Percentiles rank a stretch among this genome's conserved stretches.
These are phyloP conservation scores for Amazona guildingii DNA, from an alignment of 2,113 vertebrate genomes.

Conservation along the genomic window DNA sequence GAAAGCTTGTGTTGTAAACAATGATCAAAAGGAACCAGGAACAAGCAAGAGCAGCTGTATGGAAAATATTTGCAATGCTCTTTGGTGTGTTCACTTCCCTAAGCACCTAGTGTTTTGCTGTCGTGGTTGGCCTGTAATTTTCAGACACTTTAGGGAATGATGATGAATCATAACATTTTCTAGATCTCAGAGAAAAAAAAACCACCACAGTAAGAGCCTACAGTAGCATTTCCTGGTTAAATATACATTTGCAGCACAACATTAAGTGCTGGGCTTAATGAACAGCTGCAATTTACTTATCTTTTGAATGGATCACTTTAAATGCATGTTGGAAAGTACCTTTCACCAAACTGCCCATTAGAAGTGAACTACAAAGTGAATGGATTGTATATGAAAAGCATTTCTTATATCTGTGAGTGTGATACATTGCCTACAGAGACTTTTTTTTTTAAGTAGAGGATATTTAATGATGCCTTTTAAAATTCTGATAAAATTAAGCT, in stretches of 20 bases:
- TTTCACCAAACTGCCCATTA: slow-evolving; percentile 71
- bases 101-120: slow-evolving; percentile 18
- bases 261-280: slow-evolving; percentile 49
- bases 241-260: slow-evolving; percentile 63
- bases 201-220: not conserved
- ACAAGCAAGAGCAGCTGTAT: not conserved
- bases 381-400: slow-evolving; percentile 20
- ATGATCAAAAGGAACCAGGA: slow-evolving; percentile 51
- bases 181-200: slow-evolving; percentile 32
- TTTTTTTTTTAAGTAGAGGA: not conserved
- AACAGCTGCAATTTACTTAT: slow-evolving; percentile 73
- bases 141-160: slow-evolving; percentile 24
- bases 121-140: slow-evolving; percentile 58
- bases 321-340: slow-evolving; percentile 69
- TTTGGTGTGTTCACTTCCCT: slow-evolving; percentile 2
- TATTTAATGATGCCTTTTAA: slow-evolving; percentile 6
- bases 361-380: slow-evolving; percentile 59
- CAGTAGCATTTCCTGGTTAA: slow-evolving; percentile 70
- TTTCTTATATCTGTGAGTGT: slow-evolving; percentile 48
- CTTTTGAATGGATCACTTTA: slow-evolving; percentile 74
- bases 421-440: slow-evolving; percentile 19
- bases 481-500: slow-evolving; percentile 1
- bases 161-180: slow-evolving; percentile 69
- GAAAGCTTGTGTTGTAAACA: slow-evolving; percentile 37
- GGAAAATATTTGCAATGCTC: slow-evolving; percentile 10